Base-by-base conservation (phyloP, 2,888 invertebrate genomes). In the Orthosia gothica region DNA sequence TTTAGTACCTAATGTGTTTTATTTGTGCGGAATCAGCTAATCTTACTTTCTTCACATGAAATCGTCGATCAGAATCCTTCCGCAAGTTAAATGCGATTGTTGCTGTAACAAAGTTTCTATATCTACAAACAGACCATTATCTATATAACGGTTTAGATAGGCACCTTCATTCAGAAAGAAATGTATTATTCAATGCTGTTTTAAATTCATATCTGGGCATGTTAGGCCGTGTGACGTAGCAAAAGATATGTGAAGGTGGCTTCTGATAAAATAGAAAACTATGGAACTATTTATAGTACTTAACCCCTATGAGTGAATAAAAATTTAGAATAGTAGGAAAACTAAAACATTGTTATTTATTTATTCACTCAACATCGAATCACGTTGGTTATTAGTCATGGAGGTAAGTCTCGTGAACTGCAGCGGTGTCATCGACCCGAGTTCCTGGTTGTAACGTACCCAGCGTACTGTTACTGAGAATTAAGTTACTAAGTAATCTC, bases 381-480 rank as follows among this genome's bases (percentile, higher is more conserved):
- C 54, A 66, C 69, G 59, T 69, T 63, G 61, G 52, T 32, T 78
- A 81, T 81, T 75, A 76, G 82, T 81, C 81, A 81, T 78, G 79
- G 81, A 69, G 65, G 64, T 64, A 62, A 70, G 77, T n/a, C 70
- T 81, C 54, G 78, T 61, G 65, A 68, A 68, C 70, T 80, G 76
- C 50, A 77, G 69, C 69, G 59, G 68, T 57, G 81, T 81, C 81
- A 81, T 81, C 64, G 79, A 81, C 81, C 81, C 32, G 52, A 70
- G 81, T 79, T 70, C 82, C 81, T 78, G 81, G 74, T 70, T 50
- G 59, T 68, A 67, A 26, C 67, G 70, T 57, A 81, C 73, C 70
- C 78, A 74, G 82, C 67, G 70, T 70, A 70, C 67, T 81, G 74
- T 81, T 81, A 81, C 81, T 61, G 26, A 71, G 71, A 76, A 70